phyloP scores from a whole-genome alignment of 2,888 invertebrate species.

The Ophion slaviceki region DNA sequence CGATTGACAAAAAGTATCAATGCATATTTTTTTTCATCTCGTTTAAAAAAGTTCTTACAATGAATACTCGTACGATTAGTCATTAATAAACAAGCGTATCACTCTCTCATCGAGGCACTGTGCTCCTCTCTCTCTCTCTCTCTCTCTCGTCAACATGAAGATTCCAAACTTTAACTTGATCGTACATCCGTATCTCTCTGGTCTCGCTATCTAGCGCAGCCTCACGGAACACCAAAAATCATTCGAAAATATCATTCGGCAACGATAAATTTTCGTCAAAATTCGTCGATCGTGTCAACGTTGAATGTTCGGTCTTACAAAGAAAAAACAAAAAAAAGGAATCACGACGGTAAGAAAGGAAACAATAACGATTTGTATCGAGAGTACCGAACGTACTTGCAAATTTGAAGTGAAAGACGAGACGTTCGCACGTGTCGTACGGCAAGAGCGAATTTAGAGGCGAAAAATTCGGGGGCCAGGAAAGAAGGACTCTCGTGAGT shows the following conservation, averaged over 20 bases:
- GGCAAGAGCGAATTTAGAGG: conserved; percentile 33
- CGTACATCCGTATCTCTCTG: conserved; percentile 5
- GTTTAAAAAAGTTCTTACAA: conserved; percentile 75
- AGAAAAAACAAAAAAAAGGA: background rate
- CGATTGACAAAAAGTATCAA: conserved; percentile 76
- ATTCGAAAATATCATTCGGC: conserved; percentile 33
- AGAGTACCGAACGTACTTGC: conserved; percentile 1
- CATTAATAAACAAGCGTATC: conserved; percentile 74
- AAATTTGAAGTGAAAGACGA: background rate
- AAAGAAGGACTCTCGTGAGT: conserved; percentile 72
- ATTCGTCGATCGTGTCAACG: conserved; percentile 10
- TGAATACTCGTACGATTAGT: conserved; percentile 74
- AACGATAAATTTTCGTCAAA: conserved; percentile 29
- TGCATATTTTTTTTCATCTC: conserved; percentile 69
- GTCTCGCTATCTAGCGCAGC: conserved; percentile 15
- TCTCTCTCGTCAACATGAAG: conserved; percentile 56
- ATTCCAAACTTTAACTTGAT: conserved; percentile 34
- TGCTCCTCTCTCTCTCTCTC: conserved; percentile 57
- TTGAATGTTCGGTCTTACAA: background rate
- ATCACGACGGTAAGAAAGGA: background rate
- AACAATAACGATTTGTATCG: conserved; percentile 3
- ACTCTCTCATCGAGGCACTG: conserved; percentile 75
- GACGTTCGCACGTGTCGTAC: background rate
- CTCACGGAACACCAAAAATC: conserved; percentile 22
- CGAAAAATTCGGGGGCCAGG: conserved; percentile 13